Conservation (phyloP, 1,140 invertebrate genomes). For the Diorhabda elongata region DNA sequence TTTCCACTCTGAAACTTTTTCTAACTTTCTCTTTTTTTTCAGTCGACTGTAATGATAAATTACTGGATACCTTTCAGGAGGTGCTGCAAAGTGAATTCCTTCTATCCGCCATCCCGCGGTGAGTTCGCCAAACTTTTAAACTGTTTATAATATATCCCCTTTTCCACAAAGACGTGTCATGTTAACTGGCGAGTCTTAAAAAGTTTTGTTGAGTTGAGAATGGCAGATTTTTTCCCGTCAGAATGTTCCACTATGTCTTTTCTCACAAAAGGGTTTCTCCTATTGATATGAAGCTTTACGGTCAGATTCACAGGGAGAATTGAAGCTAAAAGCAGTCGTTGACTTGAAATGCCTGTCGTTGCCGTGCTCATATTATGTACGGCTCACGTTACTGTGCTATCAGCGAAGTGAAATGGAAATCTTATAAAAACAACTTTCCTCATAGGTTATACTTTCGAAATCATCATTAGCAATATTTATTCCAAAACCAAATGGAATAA, state of each 20-base stretch:
- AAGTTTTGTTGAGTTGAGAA: slow-evolving; percentile 4
- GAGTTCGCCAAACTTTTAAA: slow-evolving; percentile 17
- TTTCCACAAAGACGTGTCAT: slow-evolving; percentile 11
- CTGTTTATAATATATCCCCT: slow-evolving; percentile 20
- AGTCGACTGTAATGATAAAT: slow-evolving; percentile 19
- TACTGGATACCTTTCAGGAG: slow-evolving; percentile 19
- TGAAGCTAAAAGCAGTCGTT: too few relatives aligned
- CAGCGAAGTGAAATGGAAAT: too few relatives aligned
- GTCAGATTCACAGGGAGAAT: not conserved
- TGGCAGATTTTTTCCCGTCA: not conserved
- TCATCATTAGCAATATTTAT: too few relatives aligned
- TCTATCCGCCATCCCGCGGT: slow-evolving; percentile 8
- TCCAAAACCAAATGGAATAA: too few relatives aligned
- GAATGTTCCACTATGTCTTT: not conserved
- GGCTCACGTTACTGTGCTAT: too few relatives aligned
- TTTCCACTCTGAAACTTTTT: slow-evolving; percentile 22
- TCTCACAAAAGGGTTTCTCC: not conserved
- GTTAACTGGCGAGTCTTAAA: slow-evolving; percentile 17
- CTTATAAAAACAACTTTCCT: too few relatives aligned
- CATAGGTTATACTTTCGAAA: too few relatives aligned
- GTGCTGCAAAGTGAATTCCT: slow-evolving; percentile 13
- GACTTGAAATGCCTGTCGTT: too few relatives aligned
- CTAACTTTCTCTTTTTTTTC: slow-evolving; percentile 13
- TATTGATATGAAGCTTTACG: not conserved
- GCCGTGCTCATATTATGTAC: too few relatives aligned